These are phyloP conservation scores for Ctenopoma kingsleyae DNA, from an alignment of 2,797 vertebrate genomes.

Conservation along the genomic window DNA sequence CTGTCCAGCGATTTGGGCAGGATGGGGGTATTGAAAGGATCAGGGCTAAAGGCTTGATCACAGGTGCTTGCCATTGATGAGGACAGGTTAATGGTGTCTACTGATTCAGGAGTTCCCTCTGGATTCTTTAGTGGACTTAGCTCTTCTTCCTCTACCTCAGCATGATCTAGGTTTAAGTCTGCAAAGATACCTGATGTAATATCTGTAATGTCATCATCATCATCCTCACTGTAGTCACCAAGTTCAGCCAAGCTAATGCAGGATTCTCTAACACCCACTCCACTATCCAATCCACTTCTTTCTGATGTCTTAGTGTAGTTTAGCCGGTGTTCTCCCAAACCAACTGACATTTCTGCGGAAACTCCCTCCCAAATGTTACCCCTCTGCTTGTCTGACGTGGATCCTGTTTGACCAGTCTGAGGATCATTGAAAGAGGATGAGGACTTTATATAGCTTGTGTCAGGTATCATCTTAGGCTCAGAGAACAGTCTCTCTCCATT, in stretches of 20 bases:
- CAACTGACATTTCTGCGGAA: slow-evolving; percentile 50
- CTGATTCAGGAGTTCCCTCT: slow-evolving; percentile 83
- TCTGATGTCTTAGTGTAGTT: slow-evolving; percentile 80
- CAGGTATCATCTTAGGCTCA: slow-evolving; percentile 78
- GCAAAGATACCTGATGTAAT: slow-evolving; percentile 88
- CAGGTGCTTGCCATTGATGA: slow-evolving; percentile 85
- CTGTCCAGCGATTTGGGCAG: slow-evolving; percentile 94
- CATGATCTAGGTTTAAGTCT: slow-evolving; percentile 86
- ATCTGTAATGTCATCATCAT: slow-evolving; percentile 88
- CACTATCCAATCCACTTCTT: slow-evolving; percentile 41
- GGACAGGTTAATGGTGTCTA: slow-evolving; percentile 87
- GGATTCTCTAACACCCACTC: slow-evolving; percentile 71
- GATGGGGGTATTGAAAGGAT: slow-evolving; percentile 79
- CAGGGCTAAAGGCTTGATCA: slow-evolving; percentile 84
- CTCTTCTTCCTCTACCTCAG: slow-evolving; percentile 81
- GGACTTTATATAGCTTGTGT: slow-evolving; percentile 58
- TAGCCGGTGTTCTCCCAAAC: slow-evolving; percentile 53
- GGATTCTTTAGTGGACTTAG: slow-evolving; percentile 85
- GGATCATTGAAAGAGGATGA: slow-evolving; percentile 62
- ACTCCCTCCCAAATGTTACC: slow-evolving; percentile 64
- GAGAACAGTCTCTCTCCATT: slow-evolving; percentile 62
- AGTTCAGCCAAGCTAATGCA: slow-evolving; percentile 77
- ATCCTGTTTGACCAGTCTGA: slow-evolving; percentile 45
- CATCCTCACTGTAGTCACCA: slow-evolving; percentile 87
- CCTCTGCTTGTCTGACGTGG: slow-evolving; percentile 61